phyloP scores from a whole-genome alignment of 1,140 invertebrate genomes.

The Dysdera silvatica region DNA sequence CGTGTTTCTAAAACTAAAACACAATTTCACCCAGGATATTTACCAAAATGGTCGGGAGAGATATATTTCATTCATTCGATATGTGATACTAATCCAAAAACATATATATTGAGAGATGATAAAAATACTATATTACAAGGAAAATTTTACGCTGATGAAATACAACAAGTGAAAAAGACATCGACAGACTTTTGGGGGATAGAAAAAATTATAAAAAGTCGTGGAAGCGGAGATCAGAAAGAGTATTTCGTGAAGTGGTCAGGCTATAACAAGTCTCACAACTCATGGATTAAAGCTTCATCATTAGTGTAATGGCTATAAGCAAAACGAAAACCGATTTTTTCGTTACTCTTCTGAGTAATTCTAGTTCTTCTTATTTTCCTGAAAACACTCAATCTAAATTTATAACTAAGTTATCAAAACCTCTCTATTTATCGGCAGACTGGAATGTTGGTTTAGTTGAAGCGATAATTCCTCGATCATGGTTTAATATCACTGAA shows the following conservation, averaged over 20 bases:
- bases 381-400: neutral
- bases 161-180: neutral
- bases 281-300: constrained; percentile 5
- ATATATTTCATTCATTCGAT: constrained; percentile 4
- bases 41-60: constrained; percentile 25
- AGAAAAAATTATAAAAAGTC: constrained; percentile 1
- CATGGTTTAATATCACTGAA: constrained; percentile 5
- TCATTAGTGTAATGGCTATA: no score
- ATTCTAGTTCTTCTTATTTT: neutral
- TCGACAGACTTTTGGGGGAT: neutral
- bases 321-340: neutral
- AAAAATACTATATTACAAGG: constrained; percentile 7
- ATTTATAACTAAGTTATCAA: constrained; percentile 4
- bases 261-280: neutral
- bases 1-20: constrained; percentile 14
- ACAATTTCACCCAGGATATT: constrained; percentile 20
- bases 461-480: constrained; percentile 9
- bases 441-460: neutral
- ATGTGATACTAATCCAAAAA: neutral
- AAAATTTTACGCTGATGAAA: constrained; percentile 23
- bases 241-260: constrained; percentile 21
- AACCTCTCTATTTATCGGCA: neutral
- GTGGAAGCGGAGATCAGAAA: neutral
- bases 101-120: constrained; percentile 16
- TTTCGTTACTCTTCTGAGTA: neutral